Conservation (phyloP, 2,888 invertebrate species). For the Drosophila flavopinicola region DNA sequence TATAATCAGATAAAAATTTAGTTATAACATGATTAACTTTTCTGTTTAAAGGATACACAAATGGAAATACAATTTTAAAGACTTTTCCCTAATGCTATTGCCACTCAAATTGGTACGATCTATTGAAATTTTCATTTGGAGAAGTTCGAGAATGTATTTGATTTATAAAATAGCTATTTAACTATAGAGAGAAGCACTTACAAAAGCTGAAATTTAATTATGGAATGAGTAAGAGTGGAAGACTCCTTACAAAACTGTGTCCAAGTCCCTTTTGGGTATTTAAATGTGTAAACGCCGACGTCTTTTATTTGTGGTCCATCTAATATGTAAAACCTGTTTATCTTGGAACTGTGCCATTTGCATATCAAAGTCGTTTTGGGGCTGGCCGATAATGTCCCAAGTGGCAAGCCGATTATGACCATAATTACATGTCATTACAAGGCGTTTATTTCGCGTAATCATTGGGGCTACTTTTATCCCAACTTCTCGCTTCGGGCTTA, state of each 20-base stretch:
- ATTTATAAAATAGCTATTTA: too few relatives aligned
- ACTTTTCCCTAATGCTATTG: too few relatives aligned
- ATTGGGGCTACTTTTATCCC: slow-evolving; percentile 10
- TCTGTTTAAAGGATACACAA: too few relatives aligned
- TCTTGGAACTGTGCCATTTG: slow-evolving; percentile 52
- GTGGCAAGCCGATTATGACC: slow-evolving; percentile 82
- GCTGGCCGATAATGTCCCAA: slow-evolving; percentile 55
- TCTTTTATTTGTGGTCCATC: slow-evolving; percentile 1
- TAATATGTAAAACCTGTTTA: slow-evolving; percentile 20
- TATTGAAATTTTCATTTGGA: too few relatives aligned
- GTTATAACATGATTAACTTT: too few relatives aligned
- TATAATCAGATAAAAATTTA: too few relatives aligned
- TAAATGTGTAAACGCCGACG: neutral
- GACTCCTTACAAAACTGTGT: neutral
- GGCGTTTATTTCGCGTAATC: slow-evolving; percentile 70
- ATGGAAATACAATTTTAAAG: too few relatives aligned
- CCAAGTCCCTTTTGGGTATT: neutral
- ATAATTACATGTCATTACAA: slow-evolving; percentile 83
- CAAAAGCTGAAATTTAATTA: too few relatives aligned
- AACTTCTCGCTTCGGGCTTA: slow-evolving; percentile 8
- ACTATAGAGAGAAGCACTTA: too few relatives aligned
- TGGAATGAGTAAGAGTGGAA: too few relatives aligned
- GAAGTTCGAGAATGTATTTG: too few relatives aligned
- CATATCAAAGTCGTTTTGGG: slow-evolving; percentile 73
- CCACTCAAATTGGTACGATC: too few relatives aligned